Evolutionary conservation across 1,140 invertebrate genomes (phyloP), one percentile per base, ranked within the genome.

Genomic region (Heliconius hewitsoni): DNA sequence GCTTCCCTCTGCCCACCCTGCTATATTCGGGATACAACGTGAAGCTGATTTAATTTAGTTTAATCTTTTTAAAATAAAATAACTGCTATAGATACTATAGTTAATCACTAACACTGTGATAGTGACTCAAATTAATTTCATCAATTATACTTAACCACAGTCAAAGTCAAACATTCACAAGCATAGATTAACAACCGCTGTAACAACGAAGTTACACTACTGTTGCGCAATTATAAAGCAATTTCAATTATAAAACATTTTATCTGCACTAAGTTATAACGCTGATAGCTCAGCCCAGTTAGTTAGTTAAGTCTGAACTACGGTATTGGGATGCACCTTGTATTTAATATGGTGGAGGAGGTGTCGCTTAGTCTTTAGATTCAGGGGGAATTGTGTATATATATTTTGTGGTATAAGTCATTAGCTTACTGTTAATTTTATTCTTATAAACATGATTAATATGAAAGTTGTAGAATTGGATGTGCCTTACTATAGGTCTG

Each of bases 281-380:
- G 73, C 75, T 74, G 80, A 83, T 78, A 79, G 82, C 80, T 79
- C 77, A 73, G 73, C 82, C 80, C 82, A 83, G 77, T 83, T 81
- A 85, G 79, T 83, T 80, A 85, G 79, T 82, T 81, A 85, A 84
- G 84, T 83, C 87, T 72, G 34, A 37, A 71, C 70, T 37, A 82
- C 81, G 84, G 86, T 87, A 82, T 83, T 77, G 77, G 82, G 81
- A 84, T 90, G 82, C 82, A 84, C 84, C 83, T 78, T 86, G 86
- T 84, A 83, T 79, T 87, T 90, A 90, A 91, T 90, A 85, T 46
- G 42, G 42, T 46, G 87, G 87, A 85, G 88, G 89, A 91, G 89
- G 88, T 88, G 89, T 85, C 86, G 81, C 84, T 78, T 84, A 86
- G 83, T 77, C 70, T 78, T 86, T 82, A 88, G 85, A 46, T 23